phyloP scores from a whole-genome alignment of 2,888 invertebrate genomes.

The Harpalus rufipes region DNA sequence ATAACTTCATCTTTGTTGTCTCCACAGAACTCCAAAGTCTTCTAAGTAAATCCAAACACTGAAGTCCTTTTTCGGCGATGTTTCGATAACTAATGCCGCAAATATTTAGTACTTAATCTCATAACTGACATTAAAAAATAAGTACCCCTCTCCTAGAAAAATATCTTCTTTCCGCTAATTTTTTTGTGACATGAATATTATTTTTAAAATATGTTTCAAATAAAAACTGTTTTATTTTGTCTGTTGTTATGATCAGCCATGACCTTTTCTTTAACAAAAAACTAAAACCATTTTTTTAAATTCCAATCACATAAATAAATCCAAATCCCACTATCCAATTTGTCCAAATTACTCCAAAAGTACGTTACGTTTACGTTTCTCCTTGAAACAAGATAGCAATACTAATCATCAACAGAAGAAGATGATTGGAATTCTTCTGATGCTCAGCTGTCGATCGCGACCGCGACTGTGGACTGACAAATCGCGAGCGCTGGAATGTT shows the following conservation, averaged over 20 bases:
- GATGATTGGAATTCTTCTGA: conserved; percentile 28
- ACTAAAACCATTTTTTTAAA: neutral
- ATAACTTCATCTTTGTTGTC: too few relatives aligned
- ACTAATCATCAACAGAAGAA: conserved; percentile 3
- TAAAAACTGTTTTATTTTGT: conserved; percentile 4
- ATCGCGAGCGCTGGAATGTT: conserved; percentile 38
- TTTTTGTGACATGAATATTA: too few relatives aligned
- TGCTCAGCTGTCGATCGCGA: conserved; percentile 18
- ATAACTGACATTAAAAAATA: too few relatives aligned
- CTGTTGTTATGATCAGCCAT: conserved; percentile 4
- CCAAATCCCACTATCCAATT: neutral
- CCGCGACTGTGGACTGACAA: conserved; percentile 12
- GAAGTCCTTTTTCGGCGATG: too few relatives aligned
- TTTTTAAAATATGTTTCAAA: neutral
- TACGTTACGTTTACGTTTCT: conserved; percentile 23
- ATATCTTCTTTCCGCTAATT: too few relatives aligned
- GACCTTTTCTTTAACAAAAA: conserved; percentile 7
- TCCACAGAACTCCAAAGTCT: too few relatives aligned
- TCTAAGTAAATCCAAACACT: too few relatives aligned
- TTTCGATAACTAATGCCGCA: too few relatives aligned
- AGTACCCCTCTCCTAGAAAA: too few relatives aligned
- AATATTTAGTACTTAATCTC: too few relatives aligned
- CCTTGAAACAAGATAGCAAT: conserved; percentile 38
- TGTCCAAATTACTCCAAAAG: conserved; percentile 37
- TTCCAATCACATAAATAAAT: conserved; percentile 16